These are phyloP conservation scores for Hirtodrosophila histrioides DNA, from an alignment of 2,888 invertebrate species.

Conservation along the genomic window DNA sequence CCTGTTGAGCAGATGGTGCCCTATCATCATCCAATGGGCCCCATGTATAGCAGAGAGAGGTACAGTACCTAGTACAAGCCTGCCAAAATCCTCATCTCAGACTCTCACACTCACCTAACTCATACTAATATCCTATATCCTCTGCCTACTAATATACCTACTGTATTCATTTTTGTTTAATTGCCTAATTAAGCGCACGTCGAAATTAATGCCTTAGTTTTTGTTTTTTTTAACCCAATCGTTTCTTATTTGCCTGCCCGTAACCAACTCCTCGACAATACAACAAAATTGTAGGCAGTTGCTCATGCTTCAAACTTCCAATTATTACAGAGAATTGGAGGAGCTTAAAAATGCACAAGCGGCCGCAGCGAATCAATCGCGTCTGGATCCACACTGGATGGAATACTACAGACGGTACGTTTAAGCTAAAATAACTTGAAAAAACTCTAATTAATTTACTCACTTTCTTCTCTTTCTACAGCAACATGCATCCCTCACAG, in stretches of 20 bases:
- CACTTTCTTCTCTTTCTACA: constrained; percentile 56
- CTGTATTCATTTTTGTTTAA: constrained; percentile 9
- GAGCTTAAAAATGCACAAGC: constrained; percentile 90
- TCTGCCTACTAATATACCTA: constrained; percentile 42
- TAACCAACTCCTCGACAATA: constrained; percentile 41
- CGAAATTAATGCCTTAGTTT: constrained; percentile 40
- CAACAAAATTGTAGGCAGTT: constrained; percentile 22
- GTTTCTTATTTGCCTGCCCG: constrained; percentile 54
- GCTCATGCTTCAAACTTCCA: constrained; percentile 28
- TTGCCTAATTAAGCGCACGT: constrained; percentile 36
- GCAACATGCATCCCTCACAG: constrained; percentile 87
- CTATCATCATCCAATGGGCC: constrained; percentile 85
- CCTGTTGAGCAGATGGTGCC: constrained; percentile 85
- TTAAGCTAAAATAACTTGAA: too few relatives aligned
- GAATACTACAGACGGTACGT: constrained; percentile 91
- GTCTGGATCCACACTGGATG: constrained; percentile 92
- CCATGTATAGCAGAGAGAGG: constrained; percentile 85
- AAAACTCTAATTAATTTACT: background rate
- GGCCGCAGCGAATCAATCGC: constrained; percentile 87
- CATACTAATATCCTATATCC: constrained; percentile 23
- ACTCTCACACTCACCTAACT: constrained; percentile 14
- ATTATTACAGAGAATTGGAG: constrained; percentile 88
- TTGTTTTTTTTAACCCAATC: constrained; percentile 9
- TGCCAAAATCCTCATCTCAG: constrained; percentile 58
- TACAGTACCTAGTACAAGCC: constrained; percentile 81